Base-by-base conservation (phyloP, 2,797 vertebrate species). In the Leucoraja ocellata region DNA sequence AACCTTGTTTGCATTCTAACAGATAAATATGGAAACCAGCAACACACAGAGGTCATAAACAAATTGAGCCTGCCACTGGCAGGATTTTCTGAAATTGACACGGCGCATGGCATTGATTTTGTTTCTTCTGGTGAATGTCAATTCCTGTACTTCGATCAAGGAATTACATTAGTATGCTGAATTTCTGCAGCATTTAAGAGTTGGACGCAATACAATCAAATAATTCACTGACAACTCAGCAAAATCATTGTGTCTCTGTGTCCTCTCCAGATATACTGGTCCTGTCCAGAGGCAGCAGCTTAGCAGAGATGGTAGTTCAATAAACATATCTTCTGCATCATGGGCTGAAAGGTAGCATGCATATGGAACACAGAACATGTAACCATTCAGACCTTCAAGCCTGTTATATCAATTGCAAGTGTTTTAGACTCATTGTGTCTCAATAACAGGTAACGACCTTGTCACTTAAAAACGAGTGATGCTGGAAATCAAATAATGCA, bases 1-100 rank as follows among this genome's bases (percentile, higher is more conserved):
- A 98, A 97, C 96, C 98, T 99, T 99, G 98, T 99, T 99, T 99
- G 98, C 98, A 99, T 99, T 99, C 98, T 98, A 98, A 98, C 98
- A 98, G 98, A 98, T 98, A 98, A 76, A 73, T 46, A 13, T 71
- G 54, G 39, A 92, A 88, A 74, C 23, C 23, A 91, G 63, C 68
- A 46, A 11, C 25, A n/a, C 11, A 13, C 71, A 46, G 8, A 73
- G 90, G 71, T 74, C 90, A 76, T 92, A 54, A 54, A 76, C 73
- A 92, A n/a, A 76, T 39, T 16, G 36, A 54, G 68, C 11, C 32
- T 71, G 16, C 32, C 63, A 63, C 58, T 73, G 18, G 36, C 16
- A 68, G 23, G 25, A 10, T 10, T 54, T 13, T 14, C 71, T 92
- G 71, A 14, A 92, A 92, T 21, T 76, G 39, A 92, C 39, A 54